Base-by-base conservation (phyloP, 2,113 vertebrate species). In the Austrofundulus limnaeus region DNA sequence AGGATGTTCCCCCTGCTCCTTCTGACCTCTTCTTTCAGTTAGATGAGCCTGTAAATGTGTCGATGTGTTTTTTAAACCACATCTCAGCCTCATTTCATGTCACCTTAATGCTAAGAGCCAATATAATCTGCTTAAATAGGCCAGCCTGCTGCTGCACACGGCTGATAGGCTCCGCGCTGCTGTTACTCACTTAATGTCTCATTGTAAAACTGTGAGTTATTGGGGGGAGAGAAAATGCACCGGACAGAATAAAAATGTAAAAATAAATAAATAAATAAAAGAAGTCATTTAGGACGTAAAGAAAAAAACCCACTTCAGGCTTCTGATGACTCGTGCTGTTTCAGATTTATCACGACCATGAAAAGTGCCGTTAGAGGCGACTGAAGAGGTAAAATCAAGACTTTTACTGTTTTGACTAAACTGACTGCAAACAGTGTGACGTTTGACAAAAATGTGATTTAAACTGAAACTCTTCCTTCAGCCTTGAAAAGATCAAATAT, bases 81-180 rank as follows among this genome's bases (percentile, higher is more conserved):
- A 31, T 66, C 62, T 48, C 57, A 46, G 45, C 62, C 49, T 61
- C 53, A 1, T 58, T 42, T 51, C 19, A 63, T 37, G 63, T 72
- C 77, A 58, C 48, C 57, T 75, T 78, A 72, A 50, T 34, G 57
- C 42, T 17, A 15, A 81, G 74, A 42, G 21, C 47, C 43, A 52
- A 34, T 66, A 51, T 82, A 82, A 85, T 85, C 81, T 77, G 38
- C 70, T 84, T 84, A 77, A 85, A 78, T 28, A 67, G 60, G 69
- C 51, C 43, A 54, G 71, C 72, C 68, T 16, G 60, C 71, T 53
- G 52, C 70, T 61, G 61, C 71, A 48, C 45, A 1, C 60, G 16
- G 65, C 75, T 62, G 75, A 79, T 55, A 58, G 64, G 45, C 64
- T 38, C 50, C 51, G 16, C 64, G 19, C 50, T 59, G 69, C 67